Percentiles rank a stretch among this genome's conserved stretches.
These are phyloP conservation scores for Chromis chromis DNA, from an alignment of 2,797 vertebrate genomes.

Conservation along the genomic window DNA sequence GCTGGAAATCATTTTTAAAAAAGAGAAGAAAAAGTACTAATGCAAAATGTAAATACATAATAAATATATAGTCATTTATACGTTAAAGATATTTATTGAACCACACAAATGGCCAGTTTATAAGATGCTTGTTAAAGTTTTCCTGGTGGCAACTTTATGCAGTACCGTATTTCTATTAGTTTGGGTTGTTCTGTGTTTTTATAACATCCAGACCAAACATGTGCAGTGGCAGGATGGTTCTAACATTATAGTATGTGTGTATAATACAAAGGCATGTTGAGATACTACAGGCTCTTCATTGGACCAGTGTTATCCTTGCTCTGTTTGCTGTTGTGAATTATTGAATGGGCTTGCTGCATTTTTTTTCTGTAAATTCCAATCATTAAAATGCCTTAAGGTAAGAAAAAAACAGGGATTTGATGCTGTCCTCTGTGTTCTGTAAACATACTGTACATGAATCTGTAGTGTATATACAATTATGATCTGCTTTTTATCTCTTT, in stretches of 20 bases:
- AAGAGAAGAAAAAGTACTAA: constrained; percentile 38
- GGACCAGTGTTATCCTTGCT: background rate
- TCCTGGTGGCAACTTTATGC: background rate
- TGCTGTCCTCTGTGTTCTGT: background rate
- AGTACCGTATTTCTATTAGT: too few species aligned
- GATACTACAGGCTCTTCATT: background rate
- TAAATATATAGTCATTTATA: constrained; percentile 30
- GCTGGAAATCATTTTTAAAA: constrained; percentile 51
- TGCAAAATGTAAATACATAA: constrained; percentile 29
- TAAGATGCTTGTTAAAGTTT: background rate
- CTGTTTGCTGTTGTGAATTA: background rate
- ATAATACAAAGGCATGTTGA: background rate
- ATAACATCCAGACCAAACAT: too few species aligned
- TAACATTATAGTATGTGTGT: background rate
- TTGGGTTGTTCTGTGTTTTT: too few species aligned
- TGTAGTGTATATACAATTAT: background rate
- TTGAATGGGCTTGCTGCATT: background rate
- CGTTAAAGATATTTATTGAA: constrained; percentile 12
- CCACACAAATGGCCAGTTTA: constrained; percentile 7
- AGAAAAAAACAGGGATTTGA: background rate
- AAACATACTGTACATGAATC: background rate
- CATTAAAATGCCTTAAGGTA: background rate
- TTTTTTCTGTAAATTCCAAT: background rate
- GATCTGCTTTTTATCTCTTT: too few species aligned
- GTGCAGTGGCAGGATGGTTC: too few species aligned